Evolutionary conservation across 2,888 invertebrate genomes (phyloP).

Genomic region (Neuroscelio doddi): DNA sequence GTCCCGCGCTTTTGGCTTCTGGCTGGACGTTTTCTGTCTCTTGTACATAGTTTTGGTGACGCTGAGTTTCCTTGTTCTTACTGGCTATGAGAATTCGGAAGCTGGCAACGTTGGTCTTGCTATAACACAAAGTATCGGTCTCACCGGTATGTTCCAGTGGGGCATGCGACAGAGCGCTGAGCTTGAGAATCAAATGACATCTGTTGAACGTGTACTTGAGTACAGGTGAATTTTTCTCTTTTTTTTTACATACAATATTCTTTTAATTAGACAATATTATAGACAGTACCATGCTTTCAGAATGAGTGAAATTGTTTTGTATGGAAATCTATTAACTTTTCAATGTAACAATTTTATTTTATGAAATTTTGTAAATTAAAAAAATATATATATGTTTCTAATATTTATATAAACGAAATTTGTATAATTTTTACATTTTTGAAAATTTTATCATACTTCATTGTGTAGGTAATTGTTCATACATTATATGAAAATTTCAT

Average conservation of each 20-base stretch:
- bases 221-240: conserved; percentile 68
- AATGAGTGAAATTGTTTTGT: too few species aligned
- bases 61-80: conserved; percentile 83
- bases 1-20: conserved; percentile 94
- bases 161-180: conserved; percentile 95
- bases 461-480: too few species aligned
- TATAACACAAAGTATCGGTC: conserved; percentile 85
- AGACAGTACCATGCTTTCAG: too few species aligned
- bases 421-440: too few species aligned
- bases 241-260: not conserved
- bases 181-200: conserved; percentile 89
- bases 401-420: too few species aligned
- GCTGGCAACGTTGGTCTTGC: conserved; percentile 86
- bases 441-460: too few species aligned
- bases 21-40: conserved; percentile 91
- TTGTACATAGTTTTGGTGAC: conserved; percentile 90
- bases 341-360: too few species aligned
- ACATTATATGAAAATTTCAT: too few species aligned
- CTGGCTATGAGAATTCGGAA: conserved; percentile 63
- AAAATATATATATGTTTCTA: too few species aligned
- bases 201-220: conserved; percentile 87
- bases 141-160: conserved; percentile 89
- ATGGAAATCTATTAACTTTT: too few species aligned
- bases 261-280: conserved; percentile 69
- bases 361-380: too few species aligned